Conservation (phyloP, 2,797 vertebrate genomes). For the Hirundo rustica region DNA sequence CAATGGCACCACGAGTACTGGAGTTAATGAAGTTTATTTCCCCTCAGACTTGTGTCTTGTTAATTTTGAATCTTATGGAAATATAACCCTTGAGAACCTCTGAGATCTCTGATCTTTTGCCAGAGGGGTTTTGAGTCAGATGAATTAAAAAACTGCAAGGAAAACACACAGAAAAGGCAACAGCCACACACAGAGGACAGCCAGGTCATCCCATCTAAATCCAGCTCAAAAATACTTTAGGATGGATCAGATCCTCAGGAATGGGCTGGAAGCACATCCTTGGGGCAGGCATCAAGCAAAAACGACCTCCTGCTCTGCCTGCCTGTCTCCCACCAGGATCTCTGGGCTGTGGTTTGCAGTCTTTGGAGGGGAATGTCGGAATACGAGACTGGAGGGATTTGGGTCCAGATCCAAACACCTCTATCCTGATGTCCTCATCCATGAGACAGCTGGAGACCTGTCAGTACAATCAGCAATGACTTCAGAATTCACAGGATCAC, state of each 20-base stretch:
- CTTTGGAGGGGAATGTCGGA: neutral
- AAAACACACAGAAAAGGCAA: neutral
- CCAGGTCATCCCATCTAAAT: neutral
- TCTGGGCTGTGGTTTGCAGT: neutral
- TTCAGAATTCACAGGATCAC: neutral
- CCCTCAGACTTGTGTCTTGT: neutral
- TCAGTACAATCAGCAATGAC: neutral
- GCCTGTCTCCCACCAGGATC: neutral
- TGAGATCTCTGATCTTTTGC: neutral
- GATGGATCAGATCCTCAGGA: neutral
- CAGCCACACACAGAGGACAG: neutral
- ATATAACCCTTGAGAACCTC: neutral
- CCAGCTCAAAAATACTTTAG: neutral
- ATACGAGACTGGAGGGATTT: neutral
- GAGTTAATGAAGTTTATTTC: neutral
- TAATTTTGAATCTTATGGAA: neutral
- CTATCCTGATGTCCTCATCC: neutral
- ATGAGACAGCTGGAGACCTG: neutral
- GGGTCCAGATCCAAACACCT: neutral
- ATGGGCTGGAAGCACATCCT: neutral
- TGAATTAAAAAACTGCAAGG: neutral
- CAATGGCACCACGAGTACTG: fast-evolving
- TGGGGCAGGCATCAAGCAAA: neutral
- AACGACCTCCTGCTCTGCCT: neutral
- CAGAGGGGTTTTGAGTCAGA: neutral